Evolutionary conservation across 2,113 vertebrate species (phyloP).

Genomic region (Brienomyrus brachyistius): DNA sequence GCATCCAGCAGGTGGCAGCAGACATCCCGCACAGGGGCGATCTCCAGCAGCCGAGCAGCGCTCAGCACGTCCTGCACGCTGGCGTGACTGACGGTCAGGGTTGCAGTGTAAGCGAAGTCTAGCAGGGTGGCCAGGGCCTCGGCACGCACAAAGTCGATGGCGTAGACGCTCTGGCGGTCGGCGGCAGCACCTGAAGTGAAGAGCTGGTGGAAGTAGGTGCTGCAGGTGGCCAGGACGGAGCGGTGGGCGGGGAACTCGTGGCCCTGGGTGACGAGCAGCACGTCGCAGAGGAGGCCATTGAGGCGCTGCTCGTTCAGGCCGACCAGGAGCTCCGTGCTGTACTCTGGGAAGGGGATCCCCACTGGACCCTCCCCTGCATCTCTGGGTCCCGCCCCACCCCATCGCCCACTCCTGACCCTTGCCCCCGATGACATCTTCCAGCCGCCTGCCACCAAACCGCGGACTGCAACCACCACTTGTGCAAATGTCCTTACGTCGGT

Average conservation of each 20-base stretch:
- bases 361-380: slow-evolving; percentile 89
- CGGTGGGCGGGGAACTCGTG: slow-evolving; percentile 94
- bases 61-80: slow-evolving; percentile 87
- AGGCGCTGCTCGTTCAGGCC: slow-evolving; percentile 88
- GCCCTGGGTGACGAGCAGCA: slow-evolving; percentile 86
- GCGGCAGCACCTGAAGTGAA: slow-evolving; percentile 90
- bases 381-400: slow-evolving; percentile 51
- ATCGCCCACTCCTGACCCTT: slow-evolving; percentile 59
- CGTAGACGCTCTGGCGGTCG: slow-evolving; percentile 89
- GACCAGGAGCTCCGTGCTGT: slow-evolving; percentile 90
- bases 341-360: slow-evolving; percentile 96
- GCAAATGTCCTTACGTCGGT: slow-evolving; percentile 69
- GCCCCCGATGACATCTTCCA: slow-evolving; percentile 75
- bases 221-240: slow-evolving; percentile 92
- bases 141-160: slow-evolving; percentile 85
- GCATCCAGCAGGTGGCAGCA: slow-evolving; percentile 94
- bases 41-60: slow-evolving; percentile 85
- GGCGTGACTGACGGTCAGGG: slow-evolving; percentile 85
- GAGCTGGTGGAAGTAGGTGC: slow-evolving; percentile 94
- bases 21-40: slow-evolving; percentile 85
- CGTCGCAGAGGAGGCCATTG: slow-evolving; percentile 84
- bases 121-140: slow-evolving; percentile 86
- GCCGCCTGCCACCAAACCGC: slow-evolving; percentile 70
- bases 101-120: slow-evolving; percentile 97
- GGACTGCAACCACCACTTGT: slow-evolving; percentile 62